phyloP scores from a whole-genome alignment of 2,888 invertebrate species.

The Stenichneumon culpator region DNA sequence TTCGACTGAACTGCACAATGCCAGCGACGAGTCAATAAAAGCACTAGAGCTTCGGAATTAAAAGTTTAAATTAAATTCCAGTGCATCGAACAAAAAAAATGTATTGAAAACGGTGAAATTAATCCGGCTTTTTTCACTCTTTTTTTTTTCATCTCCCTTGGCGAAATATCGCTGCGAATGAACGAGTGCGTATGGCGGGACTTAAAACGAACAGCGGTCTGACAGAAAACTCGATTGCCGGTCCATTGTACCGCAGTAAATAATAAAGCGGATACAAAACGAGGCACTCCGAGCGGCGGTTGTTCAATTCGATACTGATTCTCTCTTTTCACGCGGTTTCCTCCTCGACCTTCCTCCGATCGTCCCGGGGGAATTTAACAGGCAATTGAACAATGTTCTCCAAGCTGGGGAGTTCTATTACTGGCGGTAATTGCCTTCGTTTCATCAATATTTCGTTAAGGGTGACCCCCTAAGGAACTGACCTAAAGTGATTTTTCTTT shows the following conservation, averaged over 20 bases:
- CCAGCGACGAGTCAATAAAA: background rate
- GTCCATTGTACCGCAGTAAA: constrained; percentile 37
- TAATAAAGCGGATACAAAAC: constrained; percentile 36
- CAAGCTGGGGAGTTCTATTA: background rate
- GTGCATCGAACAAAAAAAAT: constrained; percentile 7
- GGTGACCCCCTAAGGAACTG: background rate
- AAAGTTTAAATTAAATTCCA: background rate
- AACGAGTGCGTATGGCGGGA: background rate
- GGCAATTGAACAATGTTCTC: background rate
- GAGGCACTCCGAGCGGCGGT: constrained; percentile 25
- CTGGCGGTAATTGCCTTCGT: background rate
- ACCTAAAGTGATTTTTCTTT: background rate
- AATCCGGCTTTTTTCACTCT: too few species aligned
- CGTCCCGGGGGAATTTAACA: constrained; percentile 10
- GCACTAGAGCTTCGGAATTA: background rate
- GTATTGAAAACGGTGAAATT: too few species aligned
- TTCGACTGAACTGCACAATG: background rate
- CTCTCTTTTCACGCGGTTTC: background rate
- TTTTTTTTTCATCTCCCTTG: background rate
- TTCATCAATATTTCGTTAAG: background rate
- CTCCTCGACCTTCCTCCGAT: background rate
- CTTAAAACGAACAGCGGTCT: background rate
- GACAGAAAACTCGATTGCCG: constrained; percentile 32
- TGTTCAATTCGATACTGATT: constrained; percentile 4
- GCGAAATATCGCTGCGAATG: background rate